Conservation (phyloP, 2,888 invertebrate genomes). For the Orthosia incerta region DNA sequence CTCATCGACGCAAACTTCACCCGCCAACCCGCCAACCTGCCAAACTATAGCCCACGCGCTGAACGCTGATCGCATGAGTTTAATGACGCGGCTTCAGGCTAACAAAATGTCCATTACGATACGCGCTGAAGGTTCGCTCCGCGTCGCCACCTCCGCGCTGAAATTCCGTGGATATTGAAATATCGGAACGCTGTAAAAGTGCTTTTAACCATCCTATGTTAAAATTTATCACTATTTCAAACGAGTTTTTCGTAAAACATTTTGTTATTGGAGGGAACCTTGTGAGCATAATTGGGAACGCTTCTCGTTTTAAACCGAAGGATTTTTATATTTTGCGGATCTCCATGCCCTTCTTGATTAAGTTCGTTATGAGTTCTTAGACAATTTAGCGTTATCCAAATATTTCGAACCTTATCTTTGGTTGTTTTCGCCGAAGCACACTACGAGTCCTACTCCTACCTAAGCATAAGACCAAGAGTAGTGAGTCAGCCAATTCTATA, state of each 20-base stretch:
- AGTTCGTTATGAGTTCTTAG: slow-evolving; percentile 28
- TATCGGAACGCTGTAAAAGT: slow-evolving; percentile 56
- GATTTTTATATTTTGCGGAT: slow-evolving; percentile 17
- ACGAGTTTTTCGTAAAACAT: slow-evolving; percentile 49
- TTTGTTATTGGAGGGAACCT: slow-evolving; percentile 40
- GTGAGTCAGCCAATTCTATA: neutral
- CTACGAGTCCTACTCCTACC: neutral
- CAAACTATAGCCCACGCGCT: slow-evolving; percentile 79
- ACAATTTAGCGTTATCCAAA: slow-evolving; percentile 25
- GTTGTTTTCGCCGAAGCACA: neutral
- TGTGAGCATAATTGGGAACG: slow-evolving; percentile 41
- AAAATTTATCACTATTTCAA: slow-evolving; percentile 54
- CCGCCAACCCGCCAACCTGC: slow-evolving; percentile 79
- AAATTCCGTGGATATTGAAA: slow-evolving; percentile 64
- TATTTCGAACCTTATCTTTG: slow-evolving; percentile 22
- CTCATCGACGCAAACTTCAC: slow-evolving; percentile 80
- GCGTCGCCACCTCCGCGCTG: no score
- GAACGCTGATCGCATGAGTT: slow-evolving; percentile 77
- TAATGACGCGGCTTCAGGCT: slow-evolving; percentile 76
- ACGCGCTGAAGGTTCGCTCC: slow-evolving; percentile 46
- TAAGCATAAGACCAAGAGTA: neutral
- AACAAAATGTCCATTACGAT: slow-evolving; percentile 61
- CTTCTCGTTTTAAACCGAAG: slow-evolving; percentile 27
- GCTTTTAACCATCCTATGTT: slow-evolving; percentile 53
- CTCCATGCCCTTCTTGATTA: slow-evolving; percentile 31